Conservation (phyloP, 2,113 vertebrate genomes). For the Catagonus wagneri region DNA sequence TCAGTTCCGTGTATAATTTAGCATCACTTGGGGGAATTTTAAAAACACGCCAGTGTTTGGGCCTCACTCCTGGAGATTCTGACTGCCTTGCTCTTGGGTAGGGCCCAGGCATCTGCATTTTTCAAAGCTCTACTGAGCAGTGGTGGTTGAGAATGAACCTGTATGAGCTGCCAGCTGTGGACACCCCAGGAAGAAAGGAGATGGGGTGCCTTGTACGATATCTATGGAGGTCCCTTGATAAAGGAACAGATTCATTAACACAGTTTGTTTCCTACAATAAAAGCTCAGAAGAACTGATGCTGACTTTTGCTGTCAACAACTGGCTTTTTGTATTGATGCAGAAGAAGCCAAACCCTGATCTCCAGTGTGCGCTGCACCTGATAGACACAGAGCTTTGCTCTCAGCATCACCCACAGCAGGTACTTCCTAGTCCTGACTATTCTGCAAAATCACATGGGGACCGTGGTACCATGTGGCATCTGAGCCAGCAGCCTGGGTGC, state of each 20-base stretch:
- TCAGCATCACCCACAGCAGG: background rate
- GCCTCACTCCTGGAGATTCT: background rate
- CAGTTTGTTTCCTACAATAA: background rate
- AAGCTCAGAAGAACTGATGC: background rate
- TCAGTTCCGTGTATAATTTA: background rate
- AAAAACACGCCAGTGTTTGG: fast-evolving
- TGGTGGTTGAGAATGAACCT: fast-evolving
- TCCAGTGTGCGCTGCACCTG: fast-evolving
- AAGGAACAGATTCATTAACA: fast-evolving
- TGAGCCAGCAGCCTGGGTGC: background rate
- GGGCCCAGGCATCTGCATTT: background rate
- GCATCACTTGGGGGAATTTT: background rate
- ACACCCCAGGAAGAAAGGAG: too few species aligned
- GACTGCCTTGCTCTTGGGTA: fast-evolving
- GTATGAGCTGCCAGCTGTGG: fast-evolving
- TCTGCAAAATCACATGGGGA: fast-evolving
- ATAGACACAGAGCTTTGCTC: background rate
- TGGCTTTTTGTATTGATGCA: too few species aligned
- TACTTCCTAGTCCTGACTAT: fast-evolving
- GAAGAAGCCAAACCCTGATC: background rate
- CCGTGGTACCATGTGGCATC: fast-evolving
- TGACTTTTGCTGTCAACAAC: background rate
- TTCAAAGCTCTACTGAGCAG: background rate
- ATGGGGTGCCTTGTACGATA: fast-evolving
- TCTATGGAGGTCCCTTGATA: fast-evolving